These are phyloP conservation scores for Brachypodius melanocephalos DNA, from an alignment of 2,113 vertebrate genomes.

Conservation along the genomic window DNA sequence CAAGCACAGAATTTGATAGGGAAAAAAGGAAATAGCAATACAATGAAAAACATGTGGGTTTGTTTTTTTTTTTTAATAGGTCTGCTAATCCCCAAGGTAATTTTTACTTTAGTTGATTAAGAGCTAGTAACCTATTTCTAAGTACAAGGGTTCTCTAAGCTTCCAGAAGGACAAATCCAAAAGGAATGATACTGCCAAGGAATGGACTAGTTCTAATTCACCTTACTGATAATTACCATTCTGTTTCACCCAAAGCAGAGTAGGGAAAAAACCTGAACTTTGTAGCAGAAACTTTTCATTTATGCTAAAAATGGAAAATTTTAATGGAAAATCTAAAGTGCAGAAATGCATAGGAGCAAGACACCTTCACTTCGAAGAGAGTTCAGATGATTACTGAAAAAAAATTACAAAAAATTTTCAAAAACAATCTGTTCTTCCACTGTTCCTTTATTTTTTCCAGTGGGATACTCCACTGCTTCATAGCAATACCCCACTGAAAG, in stretches of 20 bases:
- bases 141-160: neutral
- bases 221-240: conserved; percentile 2
- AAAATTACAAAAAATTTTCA: neutral
- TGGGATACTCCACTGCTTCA: neutral
- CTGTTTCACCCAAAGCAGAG: neutral
- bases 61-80: neutral
- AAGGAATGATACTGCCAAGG: neutral
- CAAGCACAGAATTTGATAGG: neutral
- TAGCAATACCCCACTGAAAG: neutral
- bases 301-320: neutral
- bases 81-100: conserved; percentile 23
- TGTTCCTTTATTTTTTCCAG: neutral
- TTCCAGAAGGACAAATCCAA: conserved; percentile 54
- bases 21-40: neutral
- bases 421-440: neutral
- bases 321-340: neutral
- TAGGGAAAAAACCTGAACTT: neutral
- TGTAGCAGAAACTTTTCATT: neutral
- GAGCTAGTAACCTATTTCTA: conserved; percentile 50
- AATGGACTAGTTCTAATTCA: neutral
- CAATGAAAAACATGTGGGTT: neutral
- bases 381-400: neutral
- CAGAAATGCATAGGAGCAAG: neutral
- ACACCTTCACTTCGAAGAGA: accelerated
- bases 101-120: conserved; percentile 52